Conservation (phyloP, 2,888 invertebrate species). For the Pemphredon lugubris region DNA sequence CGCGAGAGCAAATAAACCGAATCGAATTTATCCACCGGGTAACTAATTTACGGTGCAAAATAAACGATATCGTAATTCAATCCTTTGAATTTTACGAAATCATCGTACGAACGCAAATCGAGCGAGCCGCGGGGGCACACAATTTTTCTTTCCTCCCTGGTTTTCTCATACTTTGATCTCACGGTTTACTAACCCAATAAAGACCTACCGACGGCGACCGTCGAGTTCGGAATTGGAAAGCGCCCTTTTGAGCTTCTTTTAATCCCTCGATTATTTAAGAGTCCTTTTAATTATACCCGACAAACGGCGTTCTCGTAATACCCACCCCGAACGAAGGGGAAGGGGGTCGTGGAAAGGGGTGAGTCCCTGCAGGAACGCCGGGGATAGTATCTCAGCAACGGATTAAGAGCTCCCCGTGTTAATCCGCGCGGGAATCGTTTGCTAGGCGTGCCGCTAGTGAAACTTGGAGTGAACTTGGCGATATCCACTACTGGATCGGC, state of each 20-base stretch:
- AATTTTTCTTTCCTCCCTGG: neutral
- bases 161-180: slow-evolving; percentile 2
- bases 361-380: neutral
- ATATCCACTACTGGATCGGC: slow-evolving; percentile 54
- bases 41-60: too few species aligned
- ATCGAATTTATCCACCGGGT: too few species aligned
- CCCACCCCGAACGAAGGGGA: neutral
- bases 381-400: slow-evolving; percentile 41
- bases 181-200: slow-evolving; percentile 32
- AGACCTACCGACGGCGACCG: neutral
- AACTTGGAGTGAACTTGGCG: slow-evolving; percentile 43
- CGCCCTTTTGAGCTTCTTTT: neutral
- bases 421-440: slow-evolving; percentile 60
- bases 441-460: slow-evolving; percentile 37
- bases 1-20: too few species aligned
- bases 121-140: neutral
- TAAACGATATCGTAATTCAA: neutral
- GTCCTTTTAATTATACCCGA: slow-evolving; percentile 45
- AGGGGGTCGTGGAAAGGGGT: neutral
- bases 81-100: too few species aligned
- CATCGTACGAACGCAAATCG: too few species aligned
- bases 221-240: neutral
- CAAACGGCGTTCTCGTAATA: slow-evolving; percentile 2
- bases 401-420: slow-evolving; percentile 57
- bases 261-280: slow-evolving; percentile 40